Evolutionary conservation across 2,888 invertebrate species (phyloP), one percentile per base, ranked within the genome.

Genomic region (Augochlorella aurata): DNA sequence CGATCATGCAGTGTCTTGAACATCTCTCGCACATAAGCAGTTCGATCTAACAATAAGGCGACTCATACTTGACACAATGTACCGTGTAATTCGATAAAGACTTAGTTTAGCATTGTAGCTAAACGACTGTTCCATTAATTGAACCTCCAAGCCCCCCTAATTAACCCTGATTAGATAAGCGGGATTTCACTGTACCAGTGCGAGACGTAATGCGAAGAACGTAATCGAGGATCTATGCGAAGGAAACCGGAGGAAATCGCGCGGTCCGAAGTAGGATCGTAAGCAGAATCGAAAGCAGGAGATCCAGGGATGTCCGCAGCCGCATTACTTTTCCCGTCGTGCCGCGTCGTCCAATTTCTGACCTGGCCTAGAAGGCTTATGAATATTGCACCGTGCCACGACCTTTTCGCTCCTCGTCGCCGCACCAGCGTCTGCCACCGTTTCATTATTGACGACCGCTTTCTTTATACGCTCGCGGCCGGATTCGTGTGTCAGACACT

Each of bases 391-490:
- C 58, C 71, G 66, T 66, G 71, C 65, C 74, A 38, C 80, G 77
- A 83, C 77, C 80, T 80, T 79, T 80, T 77, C 80, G 70, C 74
- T 82, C 29, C 63, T 79, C 74, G 44, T 54, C 66, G 70, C 71
- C 52, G 74, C 74, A 69, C 49, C 68, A 68, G 50, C 66, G 77
- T 80, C 74, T 49, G 74, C 67, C 77, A 54, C 70, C 58, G 72
- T 77, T 83, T 81, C 61, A 80, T 83, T 80, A 83, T 83, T 77
- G 73, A 80, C 67, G 81, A 50, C 45, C 50, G 76, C 69, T 52
- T 76, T 76, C 76, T 76, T 70, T 76, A 63, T 45, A 63, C 71
- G 71, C 58, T 65, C 65, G 71, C 72, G 29, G 50, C 44, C 44
- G 77, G 63, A 29, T 66, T 72, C 58, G 54, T 29, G 52, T 21